Percentiles rank a stretch among this genome's conserved stretches.
phyloP scores from a whole-genome alignment of 2,113 vertebrate species.

The Axis porcinus region DNA sequence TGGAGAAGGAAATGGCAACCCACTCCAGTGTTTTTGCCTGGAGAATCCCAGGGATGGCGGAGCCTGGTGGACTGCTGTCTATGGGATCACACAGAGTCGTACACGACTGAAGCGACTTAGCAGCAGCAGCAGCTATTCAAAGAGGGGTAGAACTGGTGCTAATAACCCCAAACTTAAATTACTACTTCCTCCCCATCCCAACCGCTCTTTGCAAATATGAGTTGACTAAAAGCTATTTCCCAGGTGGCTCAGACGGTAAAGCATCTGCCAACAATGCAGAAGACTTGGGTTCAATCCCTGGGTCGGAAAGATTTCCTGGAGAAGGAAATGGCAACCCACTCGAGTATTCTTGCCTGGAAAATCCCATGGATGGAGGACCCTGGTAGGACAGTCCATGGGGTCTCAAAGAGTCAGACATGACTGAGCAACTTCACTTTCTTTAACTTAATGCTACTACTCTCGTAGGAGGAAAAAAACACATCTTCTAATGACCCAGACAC shows the following conservation, averaged over 20 bases:
- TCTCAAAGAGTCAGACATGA: not conserved
- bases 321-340: not conserved
- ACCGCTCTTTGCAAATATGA: not conserved
- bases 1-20: too few species aligned
- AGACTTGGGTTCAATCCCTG: not conserved
- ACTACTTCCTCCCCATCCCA: not conserved
- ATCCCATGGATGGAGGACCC: not conserved
- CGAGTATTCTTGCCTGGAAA: not conserved
- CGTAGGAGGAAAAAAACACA: not conserved
- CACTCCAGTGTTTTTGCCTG: too few species aligned
- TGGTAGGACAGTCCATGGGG: not conserved
- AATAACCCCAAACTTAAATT: slow-evolving; percentile 13
- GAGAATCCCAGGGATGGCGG: too few species aligned
- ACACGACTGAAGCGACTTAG: too few species aligned
- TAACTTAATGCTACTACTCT: not conserved
- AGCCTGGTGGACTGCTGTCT: too few species aligned
- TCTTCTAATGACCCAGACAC: not conserved
- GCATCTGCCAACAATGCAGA: not conserved
- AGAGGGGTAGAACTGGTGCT: not conserved
- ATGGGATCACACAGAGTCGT: too few species aligned
- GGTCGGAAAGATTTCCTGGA: not conserved
- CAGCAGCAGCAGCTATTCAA: not conserved
- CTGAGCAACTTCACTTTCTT: not conserved
- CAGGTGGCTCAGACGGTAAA: not conserved
- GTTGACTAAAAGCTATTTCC: not conserved